These are phyloP conservation scores for Coelopa frigida DNA, from an alignment of 1,140 invertebrate species.

Conservation along the genomic window DNA sequence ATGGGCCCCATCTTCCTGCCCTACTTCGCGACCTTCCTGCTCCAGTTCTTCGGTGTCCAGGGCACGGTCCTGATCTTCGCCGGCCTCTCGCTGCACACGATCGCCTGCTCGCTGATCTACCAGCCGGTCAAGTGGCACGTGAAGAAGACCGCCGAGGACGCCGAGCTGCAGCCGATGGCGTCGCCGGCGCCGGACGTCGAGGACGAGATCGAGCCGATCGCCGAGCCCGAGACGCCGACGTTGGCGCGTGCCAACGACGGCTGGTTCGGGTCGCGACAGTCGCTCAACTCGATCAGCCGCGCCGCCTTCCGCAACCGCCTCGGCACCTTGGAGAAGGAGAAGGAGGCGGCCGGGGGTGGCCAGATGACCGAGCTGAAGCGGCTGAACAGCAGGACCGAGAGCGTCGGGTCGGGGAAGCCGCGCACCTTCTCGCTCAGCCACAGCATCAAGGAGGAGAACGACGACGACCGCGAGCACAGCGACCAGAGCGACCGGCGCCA, in stretches of 20 bases:
- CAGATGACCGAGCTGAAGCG: slow-evolving; percentile 28
- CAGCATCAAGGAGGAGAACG: slow-evolving; percentile 34
- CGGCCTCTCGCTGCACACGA: slow-evolving; percentile 51
- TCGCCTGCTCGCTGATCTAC: slow-evolving; percentile 52
- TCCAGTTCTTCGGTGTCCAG: slow-evolving; percentile 48
- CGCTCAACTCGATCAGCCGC: slow-evolving; percentile 25
- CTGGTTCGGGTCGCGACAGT: slow-evolving; percentile 50
- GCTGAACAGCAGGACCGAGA: slow-evolving; percentile 23
- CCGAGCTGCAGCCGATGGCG: slow-evolving; percentile 27
- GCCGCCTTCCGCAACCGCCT: slow-evolving; percentile 28
- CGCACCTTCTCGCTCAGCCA: slow-evolving; percentile 34
- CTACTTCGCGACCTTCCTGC: slow-evolving; percentile 49
- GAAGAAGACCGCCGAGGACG: slow-evolving; percentile 27
- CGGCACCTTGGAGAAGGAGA: slow-evolving; percentile 27
- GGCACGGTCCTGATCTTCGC: slow-evolving; percentile 52
- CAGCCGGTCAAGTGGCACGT: slow-evolving; percentile 61
- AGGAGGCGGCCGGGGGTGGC: slow-evolving; percentile 15
- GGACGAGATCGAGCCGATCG: slow-evolving; percentile 52
- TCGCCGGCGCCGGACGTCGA: slow-evolving; percentile 24
- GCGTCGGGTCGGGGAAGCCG: slow-evolving; percentile 9
- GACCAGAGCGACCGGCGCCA: too few relatives aligned
- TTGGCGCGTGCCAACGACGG: slow-evolving; percentile 59
- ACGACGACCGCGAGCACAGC: slow-evolving; percentile 6
- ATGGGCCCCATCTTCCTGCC: slow-evolving; percentile 53
- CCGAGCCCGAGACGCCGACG: slow-evolving; percentile 55